Base-by-base conservation (phyloP, 2,113 vertebrate genomes). In the Sinocyclocheilus anshuiensis region DNA sequence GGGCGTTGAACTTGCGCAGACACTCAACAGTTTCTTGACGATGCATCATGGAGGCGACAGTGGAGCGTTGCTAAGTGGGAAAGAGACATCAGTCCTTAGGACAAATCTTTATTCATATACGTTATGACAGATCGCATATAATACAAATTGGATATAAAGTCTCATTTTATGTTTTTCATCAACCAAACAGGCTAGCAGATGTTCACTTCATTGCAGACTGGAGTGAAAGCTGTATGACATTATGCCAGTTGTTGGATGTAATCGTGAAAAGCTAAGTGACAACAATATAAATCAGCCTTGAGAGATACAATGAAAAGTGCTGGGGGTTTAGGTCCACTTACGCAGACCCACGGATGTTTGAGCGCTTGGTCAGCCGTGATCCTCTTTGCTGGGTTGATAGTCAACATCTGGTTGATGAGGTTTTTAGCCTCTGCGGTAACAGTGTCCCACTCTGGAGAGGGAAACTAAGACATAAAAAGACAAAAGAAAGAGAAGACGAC, bases 371-470 rank as follows among this genome's bases (percentile, higher is more conserved):
- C 97, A 77, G 98, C 96, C 4, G 98, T 99, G 94, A 99, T 99
- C 76, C 98, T 96, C 90, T 99, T 99, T 86, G 98, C 97, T 8
- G 98, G 98, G 92, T 99, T 99, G 94, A 99, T 99, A 1, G 98
- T 99, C 93, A 99, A 90, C 98, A 99, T 99, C 93, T 99, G 98
- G 93, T 99, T 99, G 93, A 99, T 99, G 92, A 99, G 94, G 90
- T 99, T 99, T 95, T 99, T 99, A 91, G 98, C 98, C 94, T 99
- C 98, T 0, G 98, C 97, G 81, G 98, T 99, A 91, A 99, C 98
- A 0, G 98, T 99, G 93, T 99, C 98, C 98, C 98, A 99, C 95
- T 99, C 98, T 24, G 98, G 98, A 89, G 98, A 99, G 6, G 98
- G 98, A 90, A 99, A 99, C 98, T 99, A 92, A 87, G 72, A 67